phyloP scores from a whole-genome alignment of 1,140 invertebrate genomes.

The Caenorhabditis remanei region DNA sequence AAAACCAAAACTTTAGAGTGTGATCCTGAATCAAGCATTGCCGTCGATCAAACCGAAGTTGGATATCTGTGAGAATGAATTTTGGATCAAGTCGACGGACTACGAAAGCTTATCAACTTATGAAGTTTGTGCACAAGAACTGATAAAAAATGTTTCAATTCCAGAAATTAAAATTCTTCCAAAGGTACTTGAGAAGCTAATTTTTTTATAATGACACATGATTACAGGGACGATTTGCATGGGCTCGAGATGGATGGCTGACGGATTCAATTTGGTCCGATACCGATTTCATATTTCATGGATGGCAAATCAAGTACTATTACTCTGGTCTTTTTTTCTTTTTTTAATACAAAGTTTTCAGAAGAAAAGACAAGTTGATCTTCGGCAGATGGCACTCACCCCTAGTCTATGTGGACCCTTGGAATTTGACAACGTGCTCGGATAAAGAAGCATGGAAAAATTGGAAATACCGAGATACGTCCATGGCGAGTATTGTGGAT shows the following conservation, averaged over 20 bases:
- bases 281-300: slow-evolving; percentile 67
- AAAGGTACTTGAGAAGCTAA: neutral
- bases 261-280: slow-evolving; percentile 63
- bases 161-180: slow-evolving; percentile 24
- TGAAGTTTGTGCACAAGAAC: slow-evolving; percentile 46
- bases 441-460: neutral
- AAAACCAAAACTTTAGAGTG: slow-evolving; percentile 29
- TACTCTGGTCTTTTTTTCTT: neutral
- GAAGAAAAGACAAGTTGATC: slow-evolving; percentile 8
- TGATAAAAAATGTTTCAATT: neutral
- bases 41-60: neutral
- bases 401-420: neutral
- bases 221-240: slow-evolving; percentile 55
- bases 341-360: neutral
- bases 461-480: slow-evolving; percentile 64
- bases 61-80: slow-evolving; percentile 40
- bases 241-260: slow-evolving; percentile 68
- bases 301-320: slow-evolving; percentile 64
- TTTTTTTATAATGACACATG: neutral
- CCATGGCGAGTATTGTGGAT: slow-evolving; percentile 48
- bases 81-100: slow-evolving; percentile 50
- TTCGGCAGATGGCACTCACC: slow-evolving; percentile 63
- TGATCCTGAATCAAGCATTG: slow-evolving; percentile 17
- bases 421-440: slow-evolving; percentile 10
- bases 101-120: slow-evolving; percentile 32